Base-by-base conservation (phyloP, 1,140 invertebrate species). In the Meteorus sp. region DNA sequence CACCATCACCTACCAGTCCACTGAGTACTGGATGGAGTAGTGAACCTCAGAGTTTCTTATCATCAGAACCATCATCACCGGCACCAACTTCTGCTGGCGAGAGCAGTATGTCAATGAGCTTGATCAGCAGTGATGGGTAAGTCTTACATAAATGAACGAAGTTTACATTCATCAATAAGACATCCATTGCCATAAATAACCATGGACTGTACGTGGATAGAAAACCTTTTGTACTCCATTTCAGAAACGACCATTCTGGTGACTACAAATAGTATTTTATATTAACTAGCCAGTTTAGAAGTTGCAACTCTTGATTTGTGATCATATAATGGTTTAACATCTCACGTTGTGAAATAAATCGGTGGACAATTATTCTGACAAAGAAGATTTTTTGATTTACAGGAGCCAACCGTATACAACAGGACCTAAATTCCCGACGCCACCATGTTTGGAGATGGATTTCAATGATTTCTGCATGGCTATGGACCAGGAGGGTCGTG, bases 51-150 rank as follows among this genome's bases (percentile, higher is more conserved):
- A 83, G 81, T 17, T 83, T 85, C 31, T 83, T 86, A 2, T 85
- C 82, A 17, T 86, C 84, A 27, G 85, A 84, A 55, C 85, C 85
- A 7, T 90, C 88, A 45, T 90, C 89, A 59, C 87, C 87, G 19
- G 82, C 83, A 11, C 83, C 82, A 25, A 77, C 84, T 2, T 86
- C 85, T 22, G 82, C 82, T 3, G 83, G 81, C 33, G 82, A 85
- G 61, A 84, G 82, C 54, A 85, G 84, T 56, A 85, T 86, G 77
- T 86, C 85, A 0, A 82, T 85, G 25, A 86, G 85, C 67, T 68
- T 86, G 45, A 79, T 85, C 56, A 86, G 85, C 65, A 84, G 79
- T 57, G 85, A 86, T 63, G 84, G 85, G 84, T 86, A 75, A 74
- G 71, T 70, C 71, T 63, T 59, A 60, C 7, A 20, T 33, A 33